Conservation (phyloP, 1,140 invertebrate genomes). For the Meloidogyne exigua region DNA sequence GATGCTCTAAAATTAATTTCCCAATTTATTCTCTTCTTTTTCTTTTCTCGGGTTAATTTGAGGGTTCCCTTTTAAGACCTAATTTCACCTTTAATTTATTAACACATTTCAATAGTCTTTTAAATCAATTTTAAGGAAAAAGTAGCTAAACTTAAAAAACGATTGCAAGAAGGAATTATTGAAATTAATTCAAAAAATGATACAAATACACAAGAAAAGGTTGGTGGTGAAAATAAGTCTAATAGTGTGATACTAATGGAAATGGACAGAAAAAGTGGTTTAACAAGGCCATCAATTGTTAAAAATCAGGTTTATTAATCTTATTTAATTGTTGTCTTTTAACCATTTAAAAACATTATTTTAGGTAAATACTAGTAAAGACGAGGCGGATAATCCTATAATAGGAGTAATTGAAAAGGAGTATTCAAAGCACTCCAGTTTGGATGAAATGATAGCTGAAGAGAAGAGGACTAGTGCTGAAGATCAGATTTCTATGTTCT, state of each 20-base stretch:
- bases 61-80: too few species aligned
- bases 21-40: too few species aligned
- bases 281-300: conserved; percentile 40
- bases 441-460: conserved; percentile 70
- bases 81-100: too few species aligned
- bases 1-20: too few species aligned
- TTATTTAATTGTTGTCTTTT: too few species aligned
- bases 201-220: conserved; percentile 37
- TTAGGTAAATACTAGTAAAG: background rate
- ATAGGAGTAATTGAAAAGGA: conserved; percentile 44
- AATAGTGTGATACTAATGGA: conserved; percentile 57
- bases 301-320: background rate
- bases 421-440: conserved; percentile 38
- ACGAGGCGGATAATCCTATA: background rate
- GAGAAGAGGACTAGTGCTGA: conserved; percentile 80
- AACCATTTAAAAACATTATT: too few species aligned
- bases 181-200: conserved; percentile 34
- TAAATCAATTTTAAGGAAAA: conserved; percentile 46
- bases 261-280: conserved; percentile 47
- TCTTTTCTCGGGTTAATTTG: too few species aligned
- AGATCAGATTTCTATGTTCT: conserved; percentile 79
- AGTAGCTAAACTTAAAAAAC: conserved; percentile 52
- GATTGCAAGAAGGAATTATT: conserved; percentile 44
- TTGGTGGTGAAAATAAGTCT: background rate
- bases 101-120: too few species aligned